These are phyloP conservation scores for Cataglyphis hispanica DNA, from an alignment of 1,140 invertebrate species.

Conservation along the genomic window DNA sequence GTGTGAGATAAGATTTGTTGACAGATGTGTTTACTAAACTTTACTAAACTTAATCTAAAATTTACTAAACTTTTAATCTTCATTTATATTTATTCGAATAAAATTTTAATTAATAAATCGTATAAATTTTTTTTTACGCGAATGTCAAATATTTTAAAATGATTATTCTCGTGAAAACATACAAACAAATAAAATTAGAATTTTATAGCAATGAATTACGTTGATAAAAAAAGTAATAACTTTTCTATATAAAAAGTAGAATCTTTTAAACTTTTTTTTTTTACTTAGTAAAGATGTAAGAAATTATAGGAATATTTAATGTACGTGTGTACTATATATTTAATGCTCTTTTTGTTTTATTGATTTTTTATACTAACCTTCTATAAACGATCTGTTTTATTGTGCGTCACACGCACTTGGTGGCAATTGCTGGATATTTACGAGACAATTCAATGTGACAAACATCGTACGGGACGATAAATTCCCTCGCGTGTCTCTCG, in stretches of 20 bases:
- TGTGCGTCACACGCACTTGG: slow-evolving; percentile 2
- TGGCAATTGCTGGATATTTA: slow-evolving; percentile 44
- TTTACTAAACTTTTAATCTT: not conserved
- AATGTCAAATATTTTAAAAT: not conserved
- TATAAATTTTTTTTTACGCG: not conserved
- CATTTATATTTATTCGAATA: not conserved
- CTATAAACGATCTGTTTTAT: slow-evolving; percentile 15
- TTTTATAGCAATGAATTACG: not conserved
- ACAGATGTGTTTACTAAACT: not conserved
- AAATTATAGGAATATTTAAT: not conserved
- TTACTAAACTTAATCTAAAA: too few relatives aligned
- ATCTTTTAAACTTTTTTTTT: not conserved
- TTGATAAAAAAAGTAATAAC: not conserved
- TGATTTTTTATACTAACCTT: not conserved
- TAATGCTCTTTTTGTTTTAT: not conserved
- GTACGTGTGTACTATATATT: not conserved
- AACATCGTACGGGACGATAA: slow-evolving; percentile 35
- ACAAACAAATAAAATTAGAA: slow-evolving; percentile 11
- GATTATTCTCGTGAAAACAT: not conserved
- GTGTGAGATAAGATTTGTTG: not conserved
- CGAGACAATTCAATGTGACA: slow-evolving; percentile 48
- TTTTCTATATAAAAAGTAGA: not conserved
- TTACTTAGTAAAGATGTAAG: not conserved
- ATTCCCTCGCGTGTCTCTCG: slow-evolving; percentile 23
- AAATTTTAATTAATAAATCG: not conserved